These are phyloP conservation scores for Rhabdomys pumilio DNA, from an alignment of 2,797 vertebrate species.

Conservation along the genomic window DNA sequence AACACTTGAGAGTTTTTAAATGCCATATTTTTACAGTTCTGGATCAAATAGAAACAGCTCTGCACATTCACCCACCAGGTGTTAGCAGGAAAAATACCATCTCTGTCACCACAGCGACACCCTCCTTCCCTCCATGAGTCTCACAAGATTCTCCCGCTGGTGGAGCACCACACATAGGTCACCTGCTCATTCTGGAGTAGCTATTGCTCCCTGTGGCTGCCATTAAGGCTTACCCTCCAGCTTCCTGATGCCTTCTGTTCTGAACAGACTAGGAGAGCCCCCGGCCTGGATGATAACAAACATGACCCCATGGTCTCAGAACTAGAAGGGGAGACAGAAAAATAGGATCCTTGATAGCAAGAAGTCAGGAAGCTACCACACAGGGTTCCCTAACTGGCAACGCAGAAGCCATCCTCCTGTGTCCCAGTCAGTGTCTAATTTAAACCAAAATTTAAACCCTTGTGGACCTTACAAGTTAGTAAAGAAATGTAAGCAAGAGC, in stretches of 20 bases:
- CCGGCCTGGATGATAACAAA: not conserved
- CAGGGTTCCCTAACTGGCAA: not conserved
- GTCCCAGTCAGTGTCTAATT: not conserved
- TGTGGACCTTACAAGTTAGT: not conserved
- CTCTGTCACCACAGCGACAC: not conserved
- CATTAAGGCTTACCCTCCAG: not conserved
- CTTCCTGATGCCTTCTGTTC: not conserved
- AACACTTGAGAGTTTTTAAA: conserved; percentile 61
- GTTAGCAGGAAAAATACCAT: not conserved
- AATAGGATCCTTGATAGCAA: not conserved
- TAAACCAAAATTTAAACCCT: conserved; percentile 39
- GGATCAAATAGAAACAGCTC: conserved; percentile 59
- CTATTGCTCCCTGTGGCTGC: not conserved
- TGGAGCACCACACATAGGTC: not conserved
- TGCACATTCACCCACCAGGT: not conserved
- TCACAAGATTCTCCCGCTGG: not conserved
- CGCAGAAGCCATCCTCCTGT: not conserved
- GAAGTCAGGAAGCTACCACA: not conserved
- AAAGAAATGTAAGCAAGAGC: conserved; percentile 39
- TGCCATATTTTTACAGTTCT: conserved; percentile 55
- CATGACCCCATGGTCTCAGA: not conserved
- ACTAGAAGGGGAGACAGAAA: not conserved
- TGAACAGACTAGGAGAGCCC: not conserved
- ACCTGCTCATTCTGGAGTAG: not conserved
- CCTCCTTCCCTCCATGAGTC: not conserved